Conservation (phyloP, 2,113 vertebrate species). For the Platichthys flesus region DNA sequence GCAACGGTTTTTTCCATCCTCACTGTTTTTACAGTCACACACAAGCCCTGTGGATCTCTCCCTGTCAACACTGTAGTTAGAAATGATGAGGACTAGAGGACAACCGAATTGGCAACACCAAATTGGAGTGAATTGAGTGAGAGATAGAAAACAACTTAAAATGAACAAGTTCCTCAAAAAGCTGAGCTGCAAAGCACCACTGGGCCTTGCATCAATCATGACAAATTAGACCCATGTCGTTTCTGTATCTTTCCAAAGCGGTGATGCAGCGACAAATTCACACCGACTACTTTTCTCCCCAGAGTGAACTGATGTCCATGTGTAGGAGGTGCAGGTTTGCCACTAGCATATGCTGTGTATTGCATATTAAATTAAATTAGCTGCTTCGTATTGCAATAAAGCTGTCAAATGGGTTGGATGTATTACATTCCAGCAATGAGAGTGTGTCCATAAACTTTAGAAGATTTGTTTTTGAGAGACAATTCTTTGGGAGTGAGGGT, state of each 20-base stretch:
- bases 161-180: slow-evolving; percentile 6
- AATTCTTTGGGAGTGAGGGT: neutral
- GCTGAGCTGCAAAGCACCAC: neutral
- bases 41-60: neutral
- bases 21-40: neutral
- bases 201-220: slow-evolving; percentile 1
- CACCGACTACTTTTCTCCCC: slow-evolving; percentile 8
- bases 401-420: slow-evolving; percentile 49
- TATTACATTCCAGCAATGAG: slow-evolving; percentile 39
- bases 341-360: slow-evolving; percentile 44
- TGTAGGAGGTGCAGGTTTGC: slow-evolving; percentile 46
- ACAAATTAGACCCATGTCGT: slow-evolving; percentile 17
- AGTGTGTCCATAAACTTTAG: slow-evolving; percentile 35
- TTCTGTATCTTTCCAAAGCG: slow-evolving; percentile 10
- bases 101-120: neutral
- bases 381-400: slow-evolving; percentile 51
- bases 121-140: slow-evolving; percentile 5
- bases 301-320: slow-evolving; percentile 30
- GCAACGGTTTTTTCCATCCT: neutral
- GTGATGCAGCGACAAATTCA: neutral
- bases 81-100: neutral
- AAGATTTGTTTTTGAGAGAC: slow-evolving; percentile 38
- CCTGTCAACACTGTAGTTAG: neutral
- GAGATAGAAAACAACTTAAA: neutral
- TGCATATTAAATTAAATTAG: slow-evolving; percentile 62